These are phyloP conservation scores for Ceratina australensis DNA, from an alignment of 1,140 invertebrate species.

Conservation along the genomic window DNA sequence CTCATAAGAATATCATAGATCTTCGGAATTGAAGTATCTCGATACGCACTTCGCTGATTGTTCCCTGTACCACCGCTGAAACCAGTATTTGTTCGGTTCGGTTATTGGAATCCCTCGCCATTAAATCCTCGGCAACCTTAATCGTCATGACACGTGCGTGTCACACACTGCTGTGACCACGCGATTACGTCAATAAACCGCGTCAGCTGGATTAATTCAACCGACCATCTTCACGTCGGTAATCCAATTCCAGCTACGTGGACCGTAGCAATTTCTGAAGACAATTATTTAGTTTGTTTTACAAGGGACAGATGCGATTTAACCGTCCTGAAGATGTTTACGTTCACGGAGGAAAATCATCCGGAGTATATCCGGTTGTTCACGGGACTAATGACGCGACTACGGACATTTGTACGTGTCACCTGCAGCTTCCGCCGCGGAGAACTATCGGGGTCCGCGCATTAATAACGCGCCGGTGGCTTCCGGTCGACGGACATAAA, in stretches of 20 bases:
- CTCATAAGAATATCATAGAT: neutral
- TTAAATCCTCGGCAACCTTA: neutral
- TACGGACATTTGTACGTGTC: conserved; percentile 76
- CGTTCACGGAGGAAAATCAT: conserved; percentile 50
- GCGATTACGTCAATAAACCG: conserved; percentile 3
- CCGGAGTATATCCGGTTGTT: conserved; percentile 45
- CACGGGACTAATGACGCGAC: conserved; percentile 74
- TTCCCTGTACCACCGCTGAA: no score
- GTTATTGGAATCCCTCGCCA: neutral
- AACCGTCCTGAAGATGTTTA: no score
- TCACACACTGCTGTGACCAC: neutral
- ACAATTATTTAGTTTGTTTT: no score
- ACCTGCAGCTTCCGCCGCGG: conserved; percentile 71
- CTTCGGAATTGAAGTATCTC: neutral
- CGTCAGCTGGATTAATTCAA: neutral
- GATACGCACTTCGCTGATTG: neutral
- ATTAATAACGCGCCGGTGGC: conserved; percentile 76
- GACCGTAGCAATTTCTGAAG: neutral
- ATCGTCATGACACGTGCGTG: neutral
- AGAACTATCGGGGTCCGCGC: conserved; percentile 73
- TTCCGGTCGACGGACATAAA: conserved; percentile 69
- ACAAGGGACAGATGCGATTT: no score
- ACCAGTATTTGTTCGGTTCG: neutral
- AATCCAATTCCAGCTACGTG: no score
- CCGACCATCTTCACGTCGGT: neutral